Conservation (phyloP, 2,797 vertebrate genomes). For the Tarsius wallacei region DNA sequence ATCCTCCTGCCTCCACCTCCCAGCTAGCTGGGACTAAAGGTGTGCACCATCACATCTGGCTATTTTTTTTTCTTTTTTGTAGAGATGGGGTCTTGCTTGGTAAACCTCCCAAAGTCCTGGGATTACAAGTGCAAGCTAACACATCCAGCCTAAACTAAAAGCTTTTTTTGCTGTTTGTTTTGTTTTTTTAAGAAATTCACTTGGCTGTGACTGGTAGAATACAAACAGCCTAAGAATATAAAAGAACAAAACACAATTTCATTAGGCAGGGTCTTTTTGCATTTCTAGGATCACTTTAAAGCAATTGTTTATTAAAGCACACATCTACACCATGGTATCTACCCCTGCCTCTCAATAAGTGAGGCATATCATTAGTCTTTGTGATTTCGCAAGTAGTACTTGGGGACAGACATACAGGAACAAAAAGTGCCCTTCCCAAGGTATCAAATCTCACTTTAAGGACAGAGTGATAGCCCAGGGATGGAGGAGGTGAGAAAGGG, state of each 20-base stretch:
- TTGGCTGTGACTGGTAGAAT: neutral
- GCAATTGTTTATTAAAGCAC: neutral
- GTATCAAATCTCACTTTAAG: neutral
- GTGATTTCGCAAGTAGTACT: neutral
- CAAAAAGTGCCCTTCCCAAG: neutral
- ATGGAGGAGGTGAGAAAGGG: neutral
- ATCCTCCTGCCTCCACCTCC: no score
- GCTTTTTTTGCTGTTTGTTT: no score
- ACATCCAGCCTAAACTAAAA: no score
- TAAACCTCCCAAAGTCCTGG: no score
- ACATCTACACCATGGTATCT: neutral
- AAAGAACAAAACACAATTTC: neutral
- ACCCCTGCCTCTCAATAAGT: neutral
- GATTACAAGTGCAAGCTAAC: no score
- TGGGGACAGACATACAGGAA: neutral
- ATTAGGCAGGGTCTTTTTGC: neutral
- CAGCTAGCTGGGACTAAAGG: no score
- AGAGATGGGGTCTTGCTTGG: no score
- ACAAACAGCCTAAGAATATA: neutral
- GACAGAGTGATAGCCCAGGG: neutral
- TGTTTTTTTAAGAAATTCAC: neutral
- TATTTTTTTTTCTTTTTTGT: no score
- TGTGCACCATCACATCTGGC: no score
- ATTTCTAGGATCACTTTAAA: conserved; percentile 18
- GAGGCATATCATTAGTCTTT: neutral